A percentile compares a stretch with the other conserved stretches of the same genome.
These are phyloP conservation scores for Luidia sarsii DNA, from an alignment of 53 echinoderm and acorn worm species.

Conservation along the genomic window DNA sequence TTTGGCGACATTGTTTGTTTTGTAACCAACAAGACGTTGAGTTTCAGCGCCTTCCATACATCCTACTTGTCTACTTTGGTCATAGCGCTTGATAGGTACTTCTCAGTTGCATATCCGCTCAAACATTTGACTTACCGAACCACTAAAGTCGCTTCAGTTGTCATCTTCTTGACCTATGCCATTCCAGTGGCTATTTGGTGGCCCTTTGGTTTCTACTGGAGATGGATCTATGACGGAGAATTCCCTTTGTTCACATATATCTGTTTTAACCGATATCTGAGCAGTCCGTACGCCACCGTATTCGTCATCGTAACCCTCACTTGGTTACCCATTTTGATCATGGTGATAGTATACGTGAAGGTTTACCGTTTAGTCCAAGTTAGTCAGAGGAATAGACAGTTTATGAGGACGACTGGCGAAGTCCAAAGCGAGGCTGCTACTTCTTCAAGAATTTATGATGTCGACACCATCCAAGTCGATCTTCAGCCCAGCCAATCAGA, in stretches of 20 bases:
- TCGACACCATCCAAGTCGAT: too few relatives aligned
- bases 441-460: background rate
- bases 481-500: too few relatives aligned
- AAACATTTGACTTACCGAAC: too few relatives aligned
- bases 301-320: too few relatives aligned
- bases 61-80: too few relatives aligned
- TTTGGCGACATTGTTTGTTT: background rate
- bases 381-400: background rate
- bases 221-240: background rate
- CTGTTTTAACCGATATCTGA: background rate
- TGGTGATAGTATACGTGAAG: background rate
- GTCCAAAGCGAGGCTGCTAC: background rate
- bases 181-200: too few relatives aligned
- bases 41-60: too few relatives aligned
- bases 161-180: too few relatives aligned
- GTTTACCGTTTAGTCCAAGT: too few relatives aligned
- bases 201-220: background rate
- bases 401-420: background rate
- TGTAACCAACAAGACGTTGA: background rate
- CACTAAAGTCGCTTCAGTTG: too few relatives aligned
- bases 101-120: too few relatives aligned
- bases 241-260: background rate
- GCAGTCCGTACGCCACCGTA: conserved; percentile 1
- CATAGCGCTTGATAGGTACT: too few relatives aligned
- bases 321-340: background rate